phyloP scores from a whole-genome alignment of 2,888 invertebrate genomes.

The Cheilosia urbana region DNA sequence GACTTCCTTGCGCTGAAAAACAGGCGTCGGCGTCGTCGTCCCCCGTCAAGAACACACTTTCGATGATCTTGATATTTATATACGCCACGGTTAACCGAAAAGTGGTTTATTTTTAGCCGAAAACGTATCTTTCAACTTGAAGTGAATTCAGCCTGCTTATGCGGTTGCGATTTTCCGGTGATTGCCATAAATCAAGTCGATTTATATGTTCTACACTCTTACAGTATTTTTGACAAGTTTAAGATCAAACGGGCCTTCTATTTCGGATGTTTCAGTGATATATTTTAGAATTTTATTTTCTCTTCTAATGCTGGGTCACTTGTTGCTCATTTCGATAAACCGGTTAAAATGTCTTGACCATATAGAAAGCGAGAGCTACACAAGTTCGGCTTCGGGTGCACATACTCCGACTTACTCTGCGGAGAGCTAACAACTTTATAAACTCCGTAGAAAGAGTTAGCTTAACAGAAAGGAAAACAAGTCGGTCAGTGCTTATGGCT shows the following conservation, averaged over 20 bases:
- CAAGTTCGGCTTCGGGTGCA: too few species aligned
- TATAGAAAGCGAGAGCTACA: slow-evolving; percentile 64
- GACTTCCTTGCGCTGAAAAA: slow-evolving; percentile 57
- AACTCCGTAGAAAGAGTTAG: slow-evolving; percentile 21
- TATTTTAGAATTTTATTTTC: neutral
- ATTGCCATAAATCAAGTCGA: slow-evolving; percentile 21
- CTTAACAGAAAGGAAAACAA: slow-evolving; percentile 14
- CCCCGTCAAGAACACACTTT: slow-evolving; percentile 57
- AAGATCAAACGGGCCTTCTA: slow-evolving; percentile 28
- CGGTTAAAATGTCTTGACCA: slow-evolving; percentile 62
- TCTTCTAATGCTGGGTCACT: slow-evolving; percentile 8
- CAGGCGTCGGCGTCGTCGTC: slow-evolving; percentile 31
- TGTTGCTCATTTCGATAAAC: slow-evolving; percentile 38
- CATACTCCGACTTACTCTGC: neutral
- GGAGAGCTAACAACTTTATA: slow-evolving; percentile 29
- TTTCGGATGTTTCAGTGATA: neutral
- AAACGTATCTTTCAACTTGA: slow-evolving; percentile 22
- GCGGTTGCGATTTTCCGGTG: slow-evolving; percentile 40
- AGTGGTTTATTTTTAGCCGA: slow-evolving; percentile 54
- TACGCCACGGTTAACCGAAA: slow-evolving; percentile 25
- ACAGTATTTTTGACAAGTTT: slow-evolving; percentile 24
- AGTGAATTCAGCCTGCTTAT: slow-evolving; percentile 20
- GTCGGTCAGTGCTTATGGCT: slow-evolving; percentile 14
- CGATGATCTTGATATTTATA: slow-evolving; percentile 65
- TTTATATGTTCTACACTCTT: neutral